Evolutionary conservation across 2,113 vertebrate species (phyloP).

Genomic region (Solenodon paradoxus): DNA sequence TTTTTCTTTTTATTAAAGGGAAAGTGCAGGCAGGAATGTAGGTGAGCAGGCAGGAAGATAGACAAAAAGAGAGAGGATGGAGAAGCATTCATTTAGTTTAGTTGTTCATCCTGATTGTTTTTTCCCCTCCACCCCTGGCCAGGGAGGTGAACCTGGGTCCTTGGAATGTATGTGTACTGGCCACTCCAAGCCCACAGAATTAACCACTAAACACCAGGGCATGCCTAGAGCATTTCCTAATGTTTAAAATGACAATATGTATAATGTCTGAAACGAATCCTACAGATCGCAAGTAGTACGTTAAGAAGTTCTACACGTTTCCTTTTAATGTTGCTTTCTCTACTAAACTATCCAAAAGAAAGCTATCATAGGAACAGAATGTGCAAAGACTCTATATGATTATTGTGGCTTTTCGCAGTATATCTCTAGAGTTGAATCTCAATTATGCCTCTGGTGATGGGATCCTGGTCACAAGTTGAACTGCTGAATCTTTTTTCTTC

Average conservation of each 20-base stretch:
- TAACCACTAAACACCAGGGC: too few relatives aligned
- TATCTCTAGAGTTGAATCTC: not conserved
- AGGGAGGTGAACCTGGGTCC: too few relatives aligned
- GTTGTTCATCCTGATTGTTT: too few relatives aligned
- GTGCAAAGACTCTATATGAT: not conserved
- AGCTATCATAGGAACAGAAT: not conserved
- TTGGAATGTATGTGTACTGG: too few relatives aligned
- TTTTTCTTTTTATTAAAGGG: too few relatives aligned
- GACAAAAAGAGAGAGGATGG: too few relatives aligned
- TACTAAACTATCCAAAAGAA: constrained; percentile 15
- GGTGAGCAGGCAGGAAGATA: too few relatives aligned
- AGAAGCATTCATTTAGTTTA: too few relatives aligned
- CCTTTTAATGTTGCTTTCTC: not conserved
- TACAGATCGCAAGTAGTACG: not conserved
- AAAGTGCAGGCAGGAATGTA: too few relatives aligned
- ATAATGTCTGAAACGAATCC: not conserved
- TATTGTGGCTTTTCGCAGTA: not conserved
- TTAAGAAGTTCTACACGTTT: not conserved
- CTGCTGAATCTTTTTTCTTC: constrained; percentile 32
- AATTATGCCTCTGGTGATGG: not conserved
- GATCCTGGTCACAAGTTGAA: not conserved
- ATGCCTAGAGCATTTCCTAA: not conserved
- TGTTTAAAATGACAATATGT: not conserved
- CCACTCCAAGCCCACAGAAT: too few relatives aligned
- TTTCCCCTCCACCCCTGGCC: too few relatives aligned